Evolutionary conservation across 2,797 vertebrate genomes (phyloP).

Genomic region (Avahi laniger): DNA sequence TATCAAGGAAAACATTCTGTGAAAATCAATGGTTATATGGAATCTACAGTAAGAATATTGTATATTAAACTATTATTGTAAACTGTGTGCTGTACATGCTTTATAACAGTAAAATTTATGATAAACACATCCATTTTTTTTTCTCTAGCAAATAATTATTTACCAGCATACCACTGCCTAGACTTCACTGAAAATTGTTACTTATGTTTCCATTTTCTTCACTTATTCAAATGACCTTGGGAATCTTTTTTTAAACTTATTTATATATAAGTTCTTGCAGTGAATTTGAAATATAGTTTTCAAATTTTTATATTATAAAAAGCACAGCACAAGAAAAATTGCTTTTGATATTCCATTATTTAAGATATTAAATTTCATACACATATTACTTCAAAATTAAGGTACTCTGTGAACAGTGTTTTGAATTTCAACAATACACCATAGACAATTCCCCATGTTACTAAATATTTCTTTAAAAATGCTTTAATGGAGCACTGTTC

Average conservation of each 20-base stretch:
- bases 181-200: background rate
- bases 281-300: background rate
- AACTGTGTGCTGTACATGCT: background rate
- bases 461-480: background rate
- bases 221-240: background rate
- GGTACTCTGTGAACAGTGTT: background rate
- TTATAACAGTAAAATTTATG: background rate
- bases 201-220: background rate
- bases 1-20: background rate
- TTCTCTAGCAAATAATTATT: background rate
- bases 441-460: background rate
- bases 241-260: background rate
- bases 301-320: too few relatives aligned
- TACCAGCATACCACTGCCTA: background rate
- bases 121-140: background rate
- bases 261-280: background rate
- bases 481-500: background rate
- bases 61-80: background rate
- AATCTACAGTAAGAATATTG: background rate
- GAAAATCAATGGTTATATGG: background rate
- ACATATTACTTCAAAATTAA: conserved; percentile 6
- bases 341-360: background rate
- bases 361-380: background rate
- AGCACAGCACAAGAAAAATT: background rate
- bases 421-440: background rate